phyloP scores from a whole-genome alignment of 1,140 invertebrate species.

The Andricus grossulariae region DNA sequence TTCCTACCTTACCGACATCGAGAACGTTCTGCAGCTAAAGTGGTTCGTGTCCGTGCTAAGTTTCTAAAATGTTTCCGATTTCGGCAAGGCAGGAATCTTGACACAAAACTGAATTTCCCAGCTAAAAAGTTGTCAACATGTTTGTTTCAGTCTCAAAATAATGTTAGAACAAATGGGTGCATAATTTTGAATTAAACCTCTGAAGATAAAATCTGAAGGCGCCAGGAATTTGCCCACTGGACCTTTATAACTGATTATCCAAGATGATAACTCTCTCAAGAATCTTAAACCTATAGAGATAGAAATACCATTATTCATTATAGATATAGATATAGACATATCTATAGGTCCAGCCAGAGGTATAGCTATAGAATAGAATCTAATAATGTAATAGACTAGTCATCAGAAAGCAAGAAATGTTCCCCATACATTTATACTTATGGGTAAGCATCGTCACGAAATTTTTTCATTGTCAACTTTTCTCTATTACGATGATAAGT shows the following conservation, averaged over 20 bases:
- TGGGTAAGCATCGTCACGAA: conserved; percentile 12
- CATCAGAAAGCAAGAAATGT: conserved; percentile 6
- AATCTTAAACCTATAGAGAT: not conserved
- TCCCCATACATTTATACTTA: conserved; percentile 17
- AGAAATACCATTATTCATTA: not conserved
- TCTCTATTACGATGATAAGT: conserved; percentile 26
- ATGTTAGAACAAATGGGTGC: not conserved
- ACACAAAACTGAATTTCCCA: too few species aligned
- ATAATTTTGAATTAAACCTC: conserved; percentile 19
- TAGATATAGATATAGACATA: too few species aligned
- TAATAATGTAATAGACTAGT: conserved; percentile 21
- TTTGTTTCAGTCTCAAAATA: too few species aligned
- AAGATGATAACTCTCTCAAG: conserved; percentile 21
- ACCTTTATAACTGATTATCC: conserved; percentile 16
- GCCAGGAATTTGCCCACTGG: conserved; percentile 27
- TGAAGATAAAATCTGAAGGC: conserved; percentile 18
- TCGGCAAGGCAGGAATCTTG: too few species aligned
- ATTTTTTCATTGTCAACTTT: conserved; percentile 30
- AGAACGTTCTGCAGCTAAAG: too few species aligned
- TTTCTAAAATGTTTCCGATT: too few species aligned
- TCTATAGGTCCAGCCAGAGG: too few species aligned
- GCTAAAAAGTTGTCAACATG: too few species aligned
- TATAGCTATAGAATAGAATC: not conserved
- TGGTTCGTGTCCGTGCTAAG: too few species aligned
- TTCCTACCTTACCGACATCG: too few species aligned